Evolutionary conservation across 2,888 invertebrate genomes (phyloP).

Genomic region (Oligia latruncula): DNA sequence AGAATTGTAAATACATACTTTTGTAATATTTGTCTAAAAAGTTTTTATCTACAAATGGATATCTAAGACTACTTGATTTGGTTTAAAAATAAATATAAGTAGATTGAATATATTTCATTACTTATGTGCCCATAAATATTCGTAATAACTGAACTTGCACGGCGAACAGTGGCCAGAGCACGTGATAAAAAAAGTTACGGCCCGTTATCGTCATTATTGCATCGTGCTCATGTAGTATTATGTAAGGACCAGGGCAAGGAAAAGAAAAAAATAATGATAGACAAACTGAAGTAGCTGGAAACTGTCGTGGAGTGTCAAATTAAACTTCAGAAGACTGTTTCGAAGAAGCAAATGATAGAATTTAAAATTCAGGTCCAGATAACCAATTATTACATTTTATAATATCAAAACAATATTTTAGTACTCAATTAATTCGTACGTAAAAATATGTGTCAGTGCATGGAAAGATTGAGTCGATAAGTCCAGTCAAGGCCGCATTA

Average conservation of each 20-base stretch:
- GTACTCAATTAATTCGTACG: slow-evolving; percentile 19
- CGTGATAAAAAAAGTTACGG: slow-evolving; percentile 44
- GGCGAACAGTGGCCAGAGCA: neutral
- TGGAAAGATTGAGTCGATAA: slow-evolving; percentile 80
- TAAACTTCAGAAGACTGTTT: neutral
- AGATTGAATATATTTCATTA: slow-evolving; percentile 4
- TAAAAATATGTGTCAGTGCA: slow-evolving; percentile 76
- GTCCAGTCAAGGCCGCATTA: slow-evolving; percentile 80
- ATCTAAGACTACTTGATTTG: neutral
- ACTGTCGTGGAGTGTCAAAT: neutral
- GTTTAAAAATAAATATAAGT: neutral
- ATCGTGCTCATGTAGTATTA: slow-evolving; percentile 36
- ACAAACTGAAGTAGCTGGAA: neutral
- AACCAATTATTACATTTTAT: neutral
- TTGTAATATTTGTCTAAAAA: neutral
- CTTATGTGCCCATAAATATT: slow-evolving; percentile 17
- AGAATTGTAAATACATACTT: neutral
- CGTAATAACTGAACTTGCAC: slow-evolving; percentile 21
- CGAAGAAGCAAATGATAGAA: neutral
- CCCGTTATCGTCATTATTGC: slow-evolving; percentile 56
- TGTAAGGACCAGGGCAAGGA: slow-evolving; percentile 19
- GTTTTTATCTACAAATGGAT: neutral
- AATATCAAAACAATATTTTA: slow-evolving; percentile 1
- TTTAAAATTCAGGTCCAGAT: neutral
- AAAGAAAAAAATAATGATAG: neutral